A percentile compares a stretch with the other conserved stretches of the same genome.
These are phyloP conservation scores for Podarcis raffonei DNA, from an alignment of 2,113 vertebrate species.

Conservation along the genomic window DNA sequence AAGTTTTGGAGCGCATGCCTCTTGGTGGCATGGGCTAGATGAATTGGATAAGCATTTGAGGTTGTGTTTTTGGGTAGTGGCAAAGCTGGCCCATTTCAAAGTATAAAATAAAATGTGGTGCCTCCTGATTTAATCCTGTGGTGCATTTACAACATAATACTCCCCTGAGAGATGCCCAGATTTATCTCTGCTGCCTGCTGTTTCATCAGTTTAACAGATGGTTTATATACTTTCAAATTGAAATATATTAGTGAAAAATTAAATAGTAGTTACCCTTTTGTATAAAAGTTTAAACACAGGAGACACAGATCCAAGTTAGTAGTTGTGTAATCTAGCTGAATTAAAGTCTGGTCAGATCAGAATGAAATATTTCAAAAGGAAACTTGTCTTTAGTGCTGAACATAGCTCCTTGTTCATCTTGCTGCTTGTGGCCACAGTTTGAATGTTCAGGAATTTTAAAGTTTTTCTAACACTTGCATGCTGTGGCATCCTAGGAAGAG, in stretches of 20 bases:
- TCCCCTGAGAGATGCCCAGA: neutral
- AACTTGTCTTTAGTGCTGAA: neutral
- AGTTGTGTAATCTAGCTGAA: neutral
- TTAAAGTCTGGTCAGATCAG: conserved; percentile 11
- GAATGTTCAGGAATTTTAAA: neutral
- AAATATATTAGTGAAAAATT: conserved; percentile 2
- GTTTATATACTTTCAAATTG: neutral
- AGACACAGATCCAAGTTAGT: neutral
- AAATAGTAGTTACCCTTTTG: conserved; percentile 23
- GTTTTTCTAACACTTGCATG: neutral
- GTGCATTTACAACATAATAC: neutral
- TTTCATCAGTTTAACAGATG: conserved; percentile 24
- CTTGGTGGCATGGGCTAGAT: neutral
- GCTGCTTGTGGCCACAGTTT: neutral
- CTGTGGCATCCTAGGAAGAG: neutral
- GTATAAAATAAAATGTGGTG: neutral
- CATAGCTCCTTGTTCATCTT: neutral
- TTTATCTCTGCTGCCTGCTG: conserved; percentile 35
- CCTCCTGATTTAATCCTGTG: neutral
- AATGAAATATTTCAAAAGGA: neutral
- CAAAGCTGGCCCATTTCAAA: neutral
- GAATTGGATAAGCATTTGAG: neutral
- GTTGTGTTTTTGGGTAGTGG: neutral
- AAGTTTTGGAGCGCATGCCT: neutral
- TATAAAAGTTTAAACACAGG: neutral